Evolutionary conservation across 1,140 invertebrate genomes (phyloP).

Genomic region (Xylocopa sonorina): DNA sequence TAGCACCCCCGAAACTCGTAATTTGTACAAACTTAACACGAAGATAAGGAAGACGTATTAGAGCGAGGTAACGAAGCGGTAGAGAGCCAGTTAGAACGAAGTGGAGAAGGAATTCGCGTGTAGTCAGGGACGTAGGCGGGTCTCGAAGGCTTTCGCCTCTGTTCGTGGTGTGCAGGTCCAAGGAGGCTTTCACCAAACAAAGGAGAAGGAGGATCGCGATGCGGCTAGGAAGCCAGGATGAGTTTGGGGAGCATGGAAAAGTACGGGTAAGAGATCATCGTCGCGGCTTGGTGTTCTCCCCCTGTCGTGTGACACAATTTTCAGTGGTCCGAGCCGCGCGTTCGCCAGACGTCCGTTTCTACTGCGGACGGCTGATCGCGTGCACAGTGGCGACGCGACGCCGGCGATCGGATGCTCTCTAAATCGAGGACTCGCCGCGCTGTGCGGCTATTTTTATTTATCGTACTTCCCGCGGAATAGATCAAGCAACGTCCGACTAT

Average conservation of each 20-base stretch:
- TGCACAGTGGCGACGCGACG: background rate
- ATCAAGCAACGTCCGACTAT: background rate
- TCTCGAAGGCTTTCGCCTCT: conserved; percentile 60
- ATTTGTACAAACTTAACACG: background rate
- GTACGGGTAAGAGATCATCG: background rate
- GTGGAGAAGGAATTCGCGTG: conserved; percentile 53
- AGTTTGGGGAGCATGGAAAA: background rate
- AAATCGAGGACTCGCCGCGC: conserved; percentile 19
- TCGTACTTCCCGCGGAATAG: background rate
- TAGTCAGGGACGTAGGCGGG: conserved; percentile 56
- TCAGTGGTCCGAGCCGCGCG: background rate
- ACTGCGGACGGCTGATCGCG: background rate
- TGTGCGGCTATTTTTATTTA: conserved; percentile 21
- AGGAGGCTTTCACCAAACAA: conserved; percentile 58
- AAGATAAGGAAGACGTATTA: conserved; percentile 21
- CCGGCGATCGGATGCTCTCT: background rate
- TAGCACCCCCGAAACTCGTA: background rate
- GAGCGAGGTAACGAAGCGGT: conserved; percentile 8
- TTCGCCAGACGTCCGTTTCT: background rate
- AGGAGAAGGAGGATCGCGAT: conserved; percentile 50
- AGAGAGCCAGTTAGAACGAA: conserved; percentile 22
- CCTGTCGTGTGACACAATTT: background rate
- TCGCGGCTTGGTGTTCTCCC: background rate
- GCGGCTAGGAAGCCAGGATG: conserved; percentile 5
- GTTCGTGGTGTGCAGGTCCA: conserved; percentile 28